phyloP scores from a whole-genome alignment of 2,888 invertebrate species.

The Rhodophaea formosa region DNA sequence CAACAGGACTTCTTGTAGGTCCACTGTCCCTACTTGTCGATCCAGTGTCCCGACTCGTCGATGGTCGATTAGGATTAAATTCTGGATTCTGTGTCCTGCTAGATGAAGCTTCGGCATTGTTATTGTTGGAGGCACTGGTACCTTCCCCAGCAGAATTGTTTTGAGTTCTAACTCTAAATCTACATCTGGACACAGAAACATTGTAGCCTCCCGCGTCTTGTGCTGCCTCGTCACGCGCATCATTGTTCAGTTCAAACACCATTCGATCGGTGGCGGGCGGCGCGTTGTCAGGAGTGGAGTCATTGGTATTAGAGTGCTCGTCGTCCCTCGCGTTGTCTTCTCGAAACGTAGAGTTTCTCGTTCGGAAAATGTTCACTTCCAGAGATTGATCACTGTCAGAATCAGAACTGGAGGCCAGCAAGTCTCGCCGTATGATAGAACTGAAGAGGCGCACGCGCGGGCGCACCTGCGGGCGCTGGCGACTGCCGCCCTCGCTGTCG shows the following conservation, averaged over 20 bases:
- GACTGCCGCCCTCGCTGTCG: slow-evolving; percentile 44
- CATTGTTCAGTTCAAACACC: slow-evolving; percentile 53
- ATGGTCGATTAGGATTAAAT: slow-evolving; percentile 32
- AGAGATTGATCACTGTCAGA: slow-evolving; percentile 67
- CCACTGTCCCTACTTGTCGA: slow-evolving; percentile 36
- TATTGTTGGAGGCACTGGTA: slow-evolving; percentile 25
- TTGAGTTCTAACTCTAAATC: slow-evolving; percentile 64
- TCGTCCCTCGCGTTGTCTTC: slow-evolving; percentile 46
- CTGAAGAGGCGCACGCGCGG: slow-evolving; percentile 50
- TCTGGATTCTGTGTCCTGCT: slow-evolving; percentile 31
- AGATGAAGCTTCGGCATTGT: slow-evolving; percentile 22
- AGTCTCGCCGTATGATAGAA: slow-evolving; percentile 45
- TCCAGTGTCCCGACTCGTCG: slow-evolving; percentile 2
- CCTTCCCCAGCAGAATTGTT: slow-evolving; percentile 35
- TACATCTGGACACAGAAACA: slow-evolving; percentile 48
- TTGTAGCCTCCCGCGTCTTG: slow-evolving; percentile 44
- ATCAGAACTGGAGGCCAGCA: slow-evolving; percentile 64
- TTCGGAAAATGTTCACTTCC: slow-evolving; percentile 68
- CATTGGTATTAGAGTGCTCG: slow-evolving; percentile 26
- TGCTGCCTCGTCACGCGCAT: slow-evolving; percentile 33
- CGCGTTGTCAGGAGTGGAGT: slow-evolving; percentile 27
- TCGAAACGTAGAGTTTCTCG: slow-evolving; percentile 61
- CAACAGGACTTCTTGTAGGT: slow-evolving; percentile 51
- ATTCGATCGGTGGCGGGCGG: slow-evolving; percentile 48
- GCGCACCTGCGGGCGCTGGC: slow-evolving; percentile 32